Evolutionary conservation across 2,113 vertebrate species (phyloP), one percentile per base, ranked within the genome.

Genomic region (Gallinago paraguaiae): DNA sequence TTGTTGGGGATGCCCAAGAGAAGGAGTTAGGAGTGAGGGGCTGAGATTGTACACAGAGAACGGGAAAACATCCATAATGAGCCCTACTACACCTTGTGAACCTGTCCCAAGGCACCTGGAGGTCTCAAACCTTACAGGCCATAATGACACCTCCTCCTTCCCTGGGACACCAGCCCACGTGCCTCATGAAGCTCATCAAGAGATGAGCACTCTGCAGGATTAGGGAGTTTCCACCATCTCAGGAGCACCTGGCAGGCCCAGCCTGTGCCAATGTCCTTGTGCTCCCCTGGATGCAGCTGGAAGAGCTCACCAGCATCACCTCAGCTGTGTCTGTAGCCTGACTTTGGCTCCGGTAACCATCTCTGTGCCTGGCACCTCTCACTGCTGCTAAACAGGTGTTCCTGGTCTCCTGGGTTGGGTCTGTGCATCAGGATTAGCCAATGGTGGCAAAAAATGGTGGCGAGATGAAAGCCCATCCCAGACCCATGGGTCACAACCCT

Each of bases 361-460:
- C 19, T 64, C 35, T 30, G 65, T 63, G 57, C 33, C 60, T 24
- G 51, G 12, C 35, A 77, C 27, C 37, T 48, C 31, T 43, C 37
- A 57, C 17, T 54, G 27, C 51, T 30, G 18, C 46, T 7, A 25
- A 53, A 63, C 1, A 31, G 9, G 24, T 7, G 7, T 7, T 48
- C 17, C 39, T 56, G 22, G 25, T 71, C 41, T 53, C 41, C 65
- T 17, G 56, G 25, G n/a, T 10, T 65, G 68, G 64, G 22, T 27
- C 28, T 3, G 23, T 7, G 39, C 1, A 2, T 35, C 70, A 83
- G 14, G 17, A 54, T 72, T 33, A 69, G 39, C 70, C 51, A 48
- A 45, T 0, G 7, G 33, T 0, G 8, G 33, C 50, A 57, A 81
- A 81, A 84, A 59, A 13, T 1, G 1, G 27, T 0, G 0, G 7